Evolutionary conservation across 2,797 vertebrate genomes (phyloP).

Genomic region (Manis pentadactyla): DNA sequence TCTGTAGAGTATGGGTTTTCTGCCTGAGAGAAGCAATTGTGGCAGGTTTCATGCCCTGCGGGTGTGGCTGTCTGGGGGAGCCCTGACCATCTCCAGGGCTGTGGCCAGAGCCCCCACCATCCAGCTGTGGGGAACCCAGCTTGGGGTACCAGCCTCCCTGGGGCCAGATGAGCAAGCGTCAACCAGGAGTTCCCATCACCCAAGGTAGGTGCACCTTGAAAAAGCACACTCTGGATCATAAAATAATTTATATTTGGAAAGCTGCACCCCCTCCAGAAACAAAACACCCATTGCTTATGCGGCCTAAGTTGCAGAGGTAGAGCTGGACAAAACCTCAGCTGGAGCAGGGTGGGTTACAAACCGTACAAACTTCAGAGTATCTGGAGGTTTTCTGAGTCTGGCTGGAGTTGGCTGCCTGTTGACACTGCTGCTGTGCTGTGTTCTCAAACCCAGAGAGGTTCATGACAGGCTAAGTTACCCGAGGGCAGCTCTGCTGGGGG

Average conservation of each 20-base stretch:
- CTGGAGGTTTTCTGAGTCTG: background rate
- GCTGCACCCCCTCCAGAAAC: background rate
- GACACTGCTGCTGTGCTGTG: background rate
- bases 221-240: background rate
- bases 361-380: no score
- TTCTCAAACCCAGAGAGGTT: background rate
- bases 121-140: background rate
- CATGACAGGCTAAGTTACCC: background rate
- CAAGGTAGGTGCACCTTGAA: background rate
- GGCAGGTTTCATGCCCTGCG: background rate
- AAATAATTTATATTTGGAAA: background rate
- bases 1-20: background rate
- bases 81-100: background rate
- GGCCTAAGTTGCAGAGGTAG: background rate
- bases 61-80: background rate
- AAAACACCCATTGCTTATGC: background rate
- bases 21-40: background rate
- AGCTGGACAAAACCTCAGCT: background rate
- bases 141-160: rapidly evolving
- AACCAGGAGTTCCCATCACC: background rate
- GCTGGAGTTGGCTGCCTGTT: background rate
- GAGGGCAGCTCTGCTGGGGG: background rate
- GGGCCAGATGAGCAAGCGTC: background rate
- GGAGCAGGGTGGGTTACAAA: background rate
- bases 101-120: background rate